phyloP scores from a whole-genome alignment of 2,113 vertebrate genomes.

The Phyllostomus hastatus region DNA sequence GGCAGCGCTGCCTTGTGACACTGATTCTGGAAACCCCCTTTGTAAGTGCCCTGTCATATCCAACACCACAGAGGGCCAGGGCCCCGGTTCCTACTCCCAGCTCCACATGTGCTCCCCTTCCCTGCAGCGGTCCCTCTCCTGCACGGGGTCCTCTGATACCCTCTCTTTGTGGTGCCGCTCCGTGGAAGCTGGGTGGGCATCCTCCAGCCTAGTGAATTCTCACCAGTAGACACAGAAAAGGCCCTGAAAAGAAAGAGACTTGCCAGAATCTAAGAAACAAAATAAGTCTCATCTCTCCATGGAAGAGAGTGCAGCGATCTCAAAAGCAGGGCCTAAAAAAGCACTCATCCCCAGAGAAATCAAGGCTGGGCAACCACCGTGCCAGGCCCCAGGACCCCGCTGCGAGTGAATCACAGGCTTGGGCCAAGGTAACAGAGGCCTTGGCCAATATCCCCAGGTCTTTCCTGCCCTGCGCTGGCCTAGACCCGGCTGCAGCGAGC shows the following conservation, averaged over 20 bases:
- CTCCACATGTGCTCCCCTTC: fast-evolving
- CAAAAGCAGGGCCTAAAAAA: slow-evolving; percentile 60
- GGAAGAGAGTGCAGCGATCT: not conserved
- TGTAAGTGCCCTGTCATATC: fast-evolving
- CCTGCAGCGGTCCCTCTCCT: fast-evolving
- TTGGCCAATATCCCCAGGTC: not conserved
- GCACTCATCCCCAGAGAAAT: slow-evolving; percentile 35
- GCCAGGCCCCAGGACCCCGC: not conserved
- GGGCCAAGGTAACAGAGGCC: not conserved
- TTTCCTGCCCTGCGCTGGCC: slow-evolving; percentile 6
- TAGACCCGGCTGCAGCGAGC: fast-evolving
- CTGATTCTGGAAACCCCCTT: not conserved
- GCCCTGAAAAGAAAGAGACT: not conserved
- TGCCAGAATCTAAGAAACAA: slow-evolving; percentile 36
- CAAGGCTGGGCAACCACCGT: not conserved
- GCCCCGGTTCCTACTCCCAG: too few species aligned
- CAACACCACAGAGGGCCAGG: not conserved
- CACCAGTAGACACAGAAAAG: not conserved
- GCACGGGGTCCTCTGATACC: fast-evolving
- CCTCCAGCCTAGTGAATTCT: not conserved
- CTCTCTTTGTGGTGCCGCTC: not conserved
- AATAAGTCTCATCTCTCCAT: slow-evolving; percentile 42
- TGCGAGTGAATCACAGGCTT: not conserved
- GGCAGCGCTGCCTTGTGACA: not conserved
- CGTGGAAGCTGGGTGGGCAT: fast-evolving